phyloP scores from a whole-genome alignment of 2,888 invertebrate species.

The Blera fallax region DNA sequence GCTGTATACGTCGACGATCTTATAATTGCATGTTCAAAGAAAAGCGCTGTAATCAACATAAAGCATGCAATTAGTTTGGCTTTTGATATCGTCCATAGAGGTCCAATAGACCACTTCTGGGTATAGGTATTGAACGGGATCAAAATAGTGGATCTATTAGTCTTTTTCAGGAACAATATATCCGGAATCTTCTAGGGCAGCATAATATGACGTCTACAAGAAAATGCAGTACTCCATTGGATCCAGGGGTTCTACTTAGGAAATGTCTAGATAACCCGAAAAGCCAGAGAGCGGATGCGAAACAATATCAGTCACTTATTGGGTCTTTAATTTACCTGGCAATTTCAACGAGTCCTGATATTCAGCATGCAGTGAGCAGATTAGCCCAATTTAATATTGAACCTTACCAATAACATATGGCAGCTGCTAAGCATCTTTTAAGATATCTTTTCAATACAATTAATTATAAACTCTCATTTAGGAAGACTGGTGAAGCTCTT shows the following conservation, averaged over 20 bases:
- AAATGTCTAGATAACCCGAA: too few species aligned
- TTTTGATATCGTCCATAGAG: neutral
- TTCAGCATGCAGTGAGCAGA: neutral
- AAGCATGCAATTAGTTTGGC: neutral
- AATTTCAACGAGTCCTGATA: neutral
- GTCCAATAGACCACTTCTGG: neutral
- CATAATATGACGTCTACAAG: constrained; percentile 22
- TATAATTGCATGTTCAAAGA: neutral
- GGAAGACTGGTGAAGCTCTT: neutral
- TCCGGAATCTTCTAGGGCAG: neutral
- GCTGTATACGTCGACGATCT: neutral
- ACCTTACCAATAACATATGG: neutral
- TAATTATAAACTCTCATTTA: neutral
- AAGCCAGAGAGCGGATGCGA: too few species aligned
- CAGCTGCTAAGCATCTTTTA: neutral
- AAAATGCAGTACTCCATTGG: constrained; percentile 13
- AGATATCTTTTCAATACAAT: neutral
- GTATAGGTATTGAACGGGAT: too few species aligned
- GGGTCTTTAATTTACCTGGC: neutral
- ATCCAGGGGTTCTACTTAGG: neutral
- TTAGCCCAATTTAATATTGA: neutral
- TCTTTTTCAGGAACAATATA: neutral
- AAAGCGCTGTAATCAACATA: neutral
- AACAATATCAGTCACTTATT: neutral
- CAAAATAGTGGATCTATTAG: neutral